Conservation (phyloP, 2,113 vertebrate species). For the Leucosticte australis region DNA sequence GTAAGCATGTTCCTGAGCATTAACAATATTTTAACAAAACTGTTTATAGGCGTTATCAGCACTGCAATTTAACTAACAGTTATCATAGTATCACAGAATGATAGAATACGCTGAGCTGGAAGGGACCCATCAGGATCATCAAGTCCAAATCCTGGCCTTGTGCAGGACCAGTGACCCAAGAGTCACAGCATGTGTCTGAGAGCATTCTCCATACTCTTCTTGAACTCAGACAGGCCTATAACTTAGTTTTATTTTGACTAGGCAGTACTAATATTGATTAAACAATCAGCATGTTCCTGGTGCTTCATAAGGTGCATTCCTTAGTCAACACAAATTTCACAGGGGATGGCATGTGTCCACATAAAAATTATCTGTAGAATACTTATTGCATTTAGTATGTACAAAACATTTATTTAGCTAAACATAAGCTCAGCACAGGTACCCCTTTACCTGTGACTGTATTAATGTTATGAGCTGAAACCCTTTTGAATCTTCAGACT, state of each 20-base stretch:
- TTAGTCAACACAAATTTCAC: not conserved
- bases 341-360: not conserved
- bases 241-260: not conserved
- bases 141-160: not conserved
- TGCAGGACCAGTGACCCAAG: fast-evolving
- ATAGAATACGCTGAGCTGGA: not conserved
- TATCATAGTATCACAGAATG: not conserved
- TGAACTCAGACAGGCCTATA: not conserved
- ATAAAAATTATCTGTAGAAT: not conserved
- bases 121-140: too few species aligned
- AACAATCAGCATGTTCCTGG: not conserved
- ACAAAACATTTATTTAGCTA: not conserved
- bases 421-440: not conserved
- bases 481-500: not conserved
- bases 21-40: not conserved
- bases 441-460: not conserved
- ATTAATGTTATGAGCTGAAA: not conserved
- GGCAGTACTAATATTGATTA: not conserved
- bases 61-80: not conserved
- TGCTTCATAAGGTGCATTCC: not conserved
- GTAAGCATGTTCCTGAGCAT: not conserved
- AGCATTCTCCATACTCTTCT: not conserved
- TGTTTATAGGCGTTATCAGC: not conserved
- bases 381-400: not conserved
- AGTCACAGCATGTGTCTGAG: not conserved